These are phyloP conservation scores for Phoenicopterus ruber DNA, from an alignment of 2,113 vertebrate genomes.

Conservation along the genomic window DNA sequence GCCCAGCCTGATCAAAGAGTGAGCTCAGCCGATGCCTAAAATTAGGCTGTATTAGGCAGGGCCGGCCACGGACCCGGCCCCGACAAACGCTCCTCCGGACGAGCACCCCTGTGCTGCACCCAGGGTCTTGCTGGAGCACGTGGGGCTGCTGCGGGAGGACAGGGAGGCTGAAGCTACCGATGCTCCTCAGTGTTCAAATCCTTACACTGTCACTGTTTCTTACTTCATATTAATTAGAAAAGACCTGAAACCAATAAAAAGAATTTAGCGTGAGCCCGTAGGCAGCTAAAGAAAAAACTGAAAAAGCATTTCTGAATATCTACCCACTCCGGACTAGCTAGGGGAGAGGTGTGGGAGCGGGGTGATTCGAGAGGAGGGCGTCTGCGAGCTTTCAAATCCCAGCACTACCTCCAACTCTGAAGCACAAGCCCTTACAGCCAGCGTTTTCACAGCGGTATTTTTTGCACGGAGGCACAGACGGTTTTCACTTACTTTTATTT, in stretches of 20 bases:
- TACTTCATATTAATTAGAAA: background rate
- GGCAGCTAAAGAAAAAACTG: background rate
- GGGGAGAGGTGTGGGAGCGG: accelerated
- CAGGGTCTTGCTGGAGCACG: background rate
- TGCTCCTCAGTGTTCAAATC: background rate
- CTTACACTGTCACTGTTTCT: background rate
- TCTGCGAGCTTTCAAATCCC: background rate
- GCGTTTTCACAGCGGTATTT: background rate
- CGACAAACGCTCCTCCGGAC: background rate
- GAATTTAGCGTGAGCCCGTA: background rate
- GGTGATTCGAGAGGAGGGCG: accelerated
- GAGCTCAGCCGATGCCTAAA: background rate
- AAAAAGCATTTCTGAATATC: background rate
- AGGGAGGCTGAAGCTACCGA: background rate
- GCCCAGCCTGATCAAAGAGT: background rate
- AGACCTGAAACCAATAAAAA: background rate
- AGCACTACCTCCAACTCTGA: background rate
- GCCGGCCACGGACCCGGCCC: background rate
- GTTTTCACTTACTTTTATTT: constrained; percentile 88
- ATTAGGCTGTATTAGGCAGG: background rate
- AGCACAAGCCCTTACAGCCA: background rate
- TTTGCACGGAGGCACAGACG: background rate
- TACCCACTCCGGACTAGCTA: background rate
- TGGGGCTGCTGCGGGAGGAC: background rate
- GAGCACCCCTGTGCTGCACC: background rate